Conservation (phyloP, 2,113 vertebrate genomes). For the Centrocercus urophasianus region DNA sequence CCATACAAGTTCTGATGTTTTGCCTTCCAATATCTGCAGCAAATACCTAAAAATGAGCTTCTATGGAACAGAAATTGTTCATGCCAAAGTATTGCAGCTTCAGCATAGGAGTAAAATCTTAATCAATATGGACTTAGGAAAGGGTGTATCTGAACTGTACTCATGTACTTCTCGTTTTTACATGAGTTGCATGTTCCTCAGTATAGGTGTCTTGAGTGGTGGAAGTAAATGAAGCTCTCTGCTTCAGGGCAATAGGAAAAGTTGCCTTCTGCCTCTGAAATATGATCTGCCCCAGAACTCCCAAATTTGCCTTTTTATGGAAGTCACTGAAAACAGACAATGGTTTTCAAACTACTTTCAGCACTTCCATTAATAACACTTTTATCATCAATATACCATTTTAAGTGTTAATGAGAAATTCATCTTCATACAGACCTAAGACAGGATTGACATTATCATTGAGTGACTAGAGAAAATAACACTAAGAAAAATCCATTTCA, state of each 20-base stretch:
- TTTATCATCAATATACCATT: neutral
- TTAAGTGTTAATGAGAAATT: neutral
- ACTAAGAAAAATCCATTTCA: neutral
- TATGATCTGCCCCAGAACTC: neutral
- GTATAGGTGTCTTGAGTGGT: accelerated
- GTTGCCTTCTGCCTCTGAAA: neutral
- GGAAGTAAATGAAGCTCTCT: neutral
- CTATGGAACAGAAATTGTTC: neutral
- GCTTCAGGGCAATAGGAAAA: neutral
- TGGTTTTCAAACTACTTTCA: neutral
- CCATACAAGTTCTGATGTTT: neutral
- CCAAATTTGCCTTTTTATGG: neutral
- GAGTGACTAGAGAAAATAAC: neutral
- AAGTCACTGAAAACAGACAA: neutral
- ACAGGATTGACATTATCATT: neutral
- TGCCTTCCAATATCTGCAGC: neutral
- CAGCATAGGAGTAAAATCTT: neutral
- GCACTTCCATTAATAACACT: neutral
- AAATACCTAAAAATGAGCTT: neutral
- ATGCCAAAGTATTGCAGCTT: neutral
- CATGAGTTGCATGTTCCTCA: accelerated
- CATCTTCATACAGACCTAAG: neutral
- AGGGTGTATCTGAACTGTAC: neutral
- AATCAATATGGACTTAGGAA: neutral
- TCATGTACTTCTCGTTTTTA: neutral